A percentile compares a stretch with the other conserved stretches of the same genome.
phyloP scores from a whole-genome alignment of 2,888 invertebrate species.

The Urechis unicinctus region DNA sequence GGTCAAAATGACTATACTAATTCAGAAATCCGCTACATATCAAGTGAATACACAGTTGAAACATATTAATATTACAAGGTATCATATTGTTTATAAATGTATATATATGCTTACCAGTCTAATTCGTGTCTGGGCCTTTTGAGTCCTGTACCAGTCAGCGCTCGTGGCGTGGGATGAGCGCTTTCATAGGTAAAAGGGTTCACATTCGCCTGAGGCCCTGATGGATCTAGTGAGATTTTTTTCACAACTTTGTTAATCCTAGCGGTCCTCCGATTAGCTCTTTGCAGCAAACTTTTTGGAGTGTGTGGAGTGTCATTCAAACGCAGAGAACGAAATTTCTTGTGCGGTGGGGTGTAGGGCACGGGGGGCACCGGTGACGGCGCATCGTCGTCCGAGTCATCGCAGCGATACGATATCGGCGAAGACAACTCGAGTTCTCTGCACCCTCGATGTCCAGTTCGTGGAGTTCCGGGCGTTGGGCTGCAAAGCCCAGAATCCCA shows the following conservation, averaged over 20 bases:
- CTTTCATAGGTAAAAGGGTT: conserved; percentile 81
- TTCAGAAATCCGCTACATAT: neutral
- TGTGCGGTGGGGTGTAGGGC: conserved; percentile 53
- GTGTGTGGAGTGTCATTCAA: conserved; percentile 80
- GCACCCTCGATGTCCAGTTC: neutral
- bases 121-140: conserved; percentile 62
- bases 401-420: neutral
- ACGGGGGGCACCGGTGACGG: conserved; percentile 4
- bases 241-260: conserved; percentile 11
- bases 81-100: no score
- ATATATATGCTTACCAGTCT: conserved; percentile 14
- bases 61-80: no score
- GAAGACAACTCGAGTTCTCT: neutral
- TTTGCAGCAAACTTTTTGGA: conserved; percentile 74
- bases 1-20: no score
- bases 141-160: conserved; percentile 60
- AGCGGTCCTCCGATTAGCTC: conserved; percentile 40
- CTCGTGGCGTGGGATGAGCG: no score
- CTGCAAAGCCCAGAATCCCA: conserved; percentile 16
- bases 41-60: no score
- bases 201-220: conserved; percentile 57
- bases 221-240: conserved; percentile 2
- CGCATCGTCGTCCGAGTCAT: conserved; percentile 8
- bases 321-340: conserved; percentile 54
- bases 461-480: conserved; percentile 9